Evolutionary conservation across 2,888 invertebrate species (phyloP).

Genomic region (Clitarchus hookeri): DNA sequence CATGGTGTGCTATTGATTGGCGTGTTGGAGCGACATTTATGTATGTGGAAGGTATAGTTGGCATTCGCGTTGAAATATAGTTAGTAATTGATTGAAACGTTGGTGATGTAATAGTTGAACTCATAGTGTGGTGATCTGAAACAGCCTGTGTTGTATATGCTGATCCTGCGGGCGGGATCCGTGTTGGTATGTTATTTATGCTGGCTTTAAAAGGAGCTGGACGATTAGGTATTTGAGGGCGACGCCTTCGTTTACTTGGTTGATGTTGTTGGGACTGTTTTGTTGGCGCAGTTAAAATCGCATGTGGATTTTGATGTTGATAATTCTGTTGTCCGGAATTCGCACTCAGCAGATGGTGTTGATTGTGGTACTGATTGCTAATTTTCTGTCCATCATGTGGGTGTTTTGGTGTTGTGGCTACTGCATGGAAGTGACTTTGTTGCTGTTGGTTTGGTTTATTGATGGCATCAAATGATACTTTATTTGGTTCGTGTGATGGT

Average conservation of each 20-base stretch:
- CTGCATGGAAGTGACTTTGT: not conserved
- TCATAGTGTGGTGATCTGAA: not conserved
- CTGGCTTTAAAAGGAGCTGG: not conserved
- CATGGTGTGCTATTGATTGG: not conserved
- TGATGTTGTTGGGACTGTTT: not conserved
- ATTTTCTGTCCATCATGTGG: not conserved
- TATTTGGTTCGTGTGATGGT: not conserved
- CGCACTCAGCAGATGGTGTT: not conserved
- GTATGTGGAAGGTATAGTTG: not conserved
- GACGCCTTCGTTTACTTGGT: not conserved
- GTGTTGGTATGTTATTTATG: not conserved
- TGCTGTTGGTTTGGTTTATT: not conserved
- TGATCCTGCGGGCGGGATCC: not conserved
- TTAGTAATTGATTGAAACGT: not conserved
- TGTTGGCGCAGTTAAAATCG: not conserved
- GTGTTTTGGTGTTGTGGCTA: not conserved
- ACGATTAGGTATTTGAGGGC: not conserved
- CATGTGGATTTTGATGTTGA: not conserved
- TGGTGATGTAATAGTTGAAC: not conserved
- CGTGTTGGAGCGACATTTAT: not conserved
- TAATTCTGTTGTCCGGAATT: not conserved
- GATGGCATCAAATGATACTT: not conserved
- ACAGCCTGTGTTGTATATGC: not conserved
- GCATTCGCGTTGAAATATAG: not conserved
- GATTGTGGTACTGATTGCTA: not conserved